Evolutionary conservation across 2,797 vertebrate species (phyloP).

Genomic region (Poecilia wingei): DNA sequence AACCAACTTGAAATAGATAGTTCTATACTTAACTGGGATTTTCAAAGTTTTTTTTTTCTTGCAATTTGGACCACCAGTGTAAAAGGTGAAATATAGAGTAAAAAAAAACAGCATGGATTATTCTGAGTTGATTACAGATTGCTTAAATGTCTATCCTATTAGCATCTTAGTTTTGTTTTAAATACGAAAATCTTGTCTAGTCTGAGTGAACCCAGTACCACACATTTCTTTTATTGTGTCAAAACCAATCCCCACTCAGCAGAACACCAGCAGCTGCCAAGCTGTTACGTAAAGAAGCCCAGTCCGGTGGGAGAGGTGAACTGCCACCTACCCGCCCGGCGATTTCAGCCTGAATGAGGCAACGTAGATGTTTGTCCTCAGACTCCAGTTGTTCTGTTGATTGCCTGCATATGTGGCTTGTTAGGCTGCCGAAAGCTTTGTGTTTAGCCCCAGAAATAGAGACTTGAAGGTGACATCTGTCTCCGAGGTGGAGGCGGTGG

Average conservation of each 20-base stretch:
- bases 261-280: conserved; percentile 52
- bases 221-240: conserved; percentile 56
- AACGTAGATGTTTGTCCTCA: conserved; percentile 62
- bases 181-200: conserved; percentile 12
- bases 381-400: conserved; percentile 64
- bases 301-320: conserved; percentile 35
- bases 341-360: conserved; percentile 55
- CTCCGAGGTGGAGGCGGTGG: conserved; percentile 67
- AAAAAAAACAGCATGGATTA: conserved; percentile 26
- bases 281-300: conserved; percentile 57
- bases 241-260: conserved; percentile 33
- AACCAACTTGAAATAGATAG: neutral
- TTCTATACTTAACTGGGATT: neutral
- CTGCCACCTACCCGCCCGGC: conserved; percentile 34
- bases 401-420: conserved; percentile 61
- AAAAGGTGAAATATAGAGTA: neutral
- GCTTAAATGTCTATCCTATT: neutral
- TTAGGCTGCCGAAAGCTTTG: conserved; percentile 67
- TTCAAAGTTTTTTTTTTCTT: neutral
- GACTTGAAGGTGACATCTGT: conserved; percentile 84
- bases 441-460: conserved; percentile 75
- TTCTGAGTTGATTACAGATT: neutral
- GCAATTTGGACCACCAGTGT: neutral
- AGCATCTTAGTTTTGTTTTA: neutral
- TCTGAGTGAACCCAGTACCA: conserved; percentile 26